phyloP scores from a whole-genome alignment of 2,888 invertebrate species.

The Hipparchia sbordonii region DNA sequence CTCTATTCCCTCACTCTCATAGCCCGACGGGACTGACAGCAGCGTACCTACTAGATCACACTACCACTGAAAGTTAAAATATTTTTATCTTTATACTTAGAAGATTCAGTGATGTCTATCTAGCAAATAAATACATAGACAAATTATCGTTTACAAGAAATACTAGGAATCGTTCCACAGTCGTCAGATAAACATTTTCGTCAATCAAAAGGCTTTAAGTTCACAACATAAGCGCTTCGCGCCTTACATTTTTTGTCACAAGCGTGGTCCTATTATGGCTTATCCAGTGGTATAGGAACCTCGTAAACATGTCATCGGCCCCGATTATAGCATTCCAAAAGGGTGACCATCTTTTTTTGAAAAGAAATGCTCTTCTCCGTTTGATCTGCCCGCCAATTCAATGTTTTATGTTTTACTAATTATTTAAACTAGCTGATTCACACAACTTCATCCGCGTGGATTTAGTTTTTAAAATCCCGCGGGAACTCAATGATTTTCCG shows the following conservation, averaged over 20 bases:
- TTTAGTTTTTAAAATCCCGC: no score
- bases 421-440: not conserved
- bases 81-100: no score
- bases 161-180: not conserved
- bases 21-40: no score
- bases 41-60: no score
- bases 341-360: slow-evolving; percentile 21
- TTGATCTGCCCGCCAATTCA: no score
- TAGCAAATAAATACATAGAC: no score
- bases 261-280: slow-evolving; percentile 36
- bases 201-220: slow-evolving; percentile 19
- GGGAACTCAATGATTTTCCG: no score
- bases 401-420: not conserved
- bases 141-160: no score
- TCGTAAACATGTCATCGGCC: slow-evolving; percentile 52
- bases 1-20: no score
- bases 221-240: slow-evolving; percentile 17
- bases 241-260: slow-evolving; percentile 33
- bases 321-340: slow-evolving; percentile 46
- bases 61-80: no score
- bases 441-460: no score
- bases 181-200: slow-evolving; percentile 13
- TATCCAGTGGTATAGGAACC: slow-evolving; percentile 35
- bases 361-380: not conserved
- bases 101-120: no score